Evolutionary conservation across 1,140 invertebrate species (phyloP), one percentile per base, ranked within the genome.

Genomic region (Drosophila paulistorum): DNA sequence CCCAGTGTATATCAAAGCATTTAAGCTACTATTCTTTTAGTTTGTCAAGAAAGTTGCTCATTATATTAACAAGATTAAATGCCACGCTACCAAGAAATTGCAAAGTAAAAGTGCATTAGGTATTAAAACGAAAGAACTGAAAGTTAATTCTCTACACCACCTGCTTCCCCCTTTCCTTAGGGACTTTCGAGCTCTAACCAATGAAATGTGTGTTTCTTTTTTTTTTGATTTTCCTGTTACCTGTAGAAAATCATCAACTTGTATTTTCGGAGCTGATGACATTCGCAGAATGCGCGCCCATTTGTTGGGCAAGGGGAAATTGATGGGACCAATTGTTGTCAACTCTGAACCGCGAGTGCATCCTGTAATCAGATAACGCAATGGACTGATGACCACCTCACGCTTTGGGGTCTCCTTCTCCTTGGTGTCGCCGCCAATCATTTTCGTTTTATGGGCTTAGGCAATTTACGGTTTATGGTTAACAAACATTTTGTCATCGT

Each of bases 261-360:
- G 83, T n/a, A 91, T 86, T 91, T 90, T 92, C 74, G 78, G 79
- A 26, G 70, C 73, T 37, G 80, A 93, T 65, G 77, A 90, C 41
- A 94, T 91, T 14, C 93, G 92, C 68, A 94, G 90, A 76, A 94
- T 93, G 76, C 94, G 93, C 6, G 93, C 93, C 93, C 94, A 94
- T 77, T 94, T 93, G 37, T 93, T 93, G 51, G 94, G 92, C 26
- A 94, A 81, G 61, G 30, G 30, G 5, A 59, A 11, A 51, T 84
- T 93, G 81, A 72, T 93, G 69, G 65, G 93, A 79, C 77, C 93
- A 92, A 92, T 92, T 85, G 77, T 66, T 10, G 78, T 77, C 3
- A 82, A 17, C 39, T 90, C 89, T 0, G 79, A 61, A 6, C 78
- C 79, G 33, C 74, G 64, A 6, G 73, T 77, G 83, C 85, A 90